phyloP scores from a whole-genome alignment of 2,113 vertebrate species.

The Jacana jacana region DNA sequence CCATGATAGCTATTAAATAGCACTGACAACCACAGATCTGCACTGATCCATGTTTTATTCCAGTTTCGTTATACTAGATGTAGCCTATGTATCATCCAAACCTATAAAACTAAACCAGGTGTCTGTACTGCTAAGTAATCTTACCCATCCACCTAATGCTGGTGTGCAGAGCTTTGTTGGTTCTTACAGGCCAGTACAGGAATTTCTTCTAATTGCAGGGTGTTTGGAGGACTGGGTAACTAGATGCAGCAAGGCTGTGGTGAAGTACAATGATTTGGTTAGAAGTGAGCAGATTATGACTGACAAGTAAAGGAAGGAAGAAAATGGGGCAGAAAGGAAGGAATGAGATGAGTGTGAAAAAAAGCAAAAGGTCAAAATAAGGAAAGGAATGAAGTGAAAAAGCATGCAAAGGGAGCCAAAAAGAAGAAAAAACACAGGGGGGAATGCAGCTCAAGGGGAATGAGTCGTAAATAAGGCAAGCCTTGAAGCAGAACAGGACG shows the following conservation, averaged over 20 bases:
- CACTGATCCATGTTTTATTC: neutral
- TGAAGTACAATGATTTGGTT: neutral
- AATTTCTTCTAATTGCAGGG: neutral
- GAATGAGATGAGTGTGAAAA: neutral
- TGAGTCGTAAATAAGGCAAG: neutral
- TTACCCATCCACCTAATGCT: neutral
- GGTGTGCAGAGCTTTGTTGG: neutral
- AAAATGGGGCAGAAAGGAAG: neutral
- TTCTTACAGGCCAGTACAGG: neutral
- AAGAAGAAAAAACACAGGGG: neutral
- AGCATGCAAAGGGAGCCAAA: neutral
- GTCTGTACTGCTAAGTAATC: neutral
- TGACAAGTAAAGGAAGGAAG: neutral
- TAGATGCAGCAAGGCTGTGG: neutral
- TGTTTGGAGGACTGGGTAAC: neutral
- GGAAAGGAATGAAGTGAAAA: neutral
- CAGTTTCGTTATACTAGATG: neutral
- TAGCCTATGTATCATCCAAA: neutral
- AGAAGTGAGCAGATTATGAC: neutral
- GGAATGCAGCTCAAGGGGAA: neutral
- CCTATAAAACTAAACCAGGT: neutral
- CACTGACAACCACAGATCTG: accelerated
- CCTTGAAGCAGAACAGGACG: neutral
- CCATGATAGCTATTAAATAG: neutral
- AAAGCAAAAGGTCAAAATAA: neutral